Evolutionary conservation across 1,140 invertebrate species (phyloP).

Genomic region (Camponotus floridanus): DNA sequence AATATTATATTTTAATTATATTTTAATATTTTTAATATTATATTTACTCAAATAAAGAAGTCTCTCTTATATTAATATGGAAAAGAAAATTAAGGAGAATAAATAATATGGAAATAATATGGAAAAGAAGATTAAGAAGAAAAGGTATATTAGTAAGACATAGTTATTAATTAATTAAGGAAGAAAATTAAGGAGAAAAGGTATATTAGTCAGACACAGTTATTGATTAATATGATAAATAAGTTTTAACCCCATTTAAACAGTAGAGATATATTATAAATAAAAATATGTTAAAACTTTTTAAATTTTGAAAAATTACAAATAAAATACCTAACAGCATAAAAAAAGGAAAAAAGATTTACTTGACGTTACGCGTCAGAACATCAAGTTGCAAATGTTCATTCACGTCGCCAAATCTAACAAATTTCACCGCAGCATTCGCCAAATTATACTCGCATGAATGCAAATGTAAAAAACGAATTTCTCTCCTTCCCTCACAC

Average conservation of each 20-base stretch:
- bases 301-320: not conserved
- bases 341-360: not conserved
- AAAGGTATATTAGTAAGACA: not conserved
- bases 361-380: conserved; percentile 25
- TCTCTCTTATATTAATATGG: not conserved
- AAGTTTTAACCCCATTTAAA: not conserved
- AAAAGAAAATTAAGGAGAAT: no score
- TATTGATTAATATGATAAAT: not conserved
- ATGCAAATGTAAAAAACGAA: conserved; percentile 38
- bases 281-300: conserved; percentile 2
- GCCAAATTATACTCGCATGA: conserved; percentile 32
- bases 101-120: not conserved
- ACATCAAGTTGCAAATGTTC: conserved; percentile 42
- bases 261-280: not conserved
- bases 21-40: not conserved
- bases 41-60: not conserved
- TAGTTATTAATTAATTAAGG: not conserved
- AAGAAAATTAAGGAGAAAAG: no score
- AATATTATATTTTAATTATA: not conserved
- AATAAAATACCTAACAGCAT: conserved; percentile 29
- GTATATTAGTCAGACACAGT: conserved; percentile 2
- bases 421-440: conserved; percentile 37
- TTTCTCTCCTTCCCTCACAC: not conserved
- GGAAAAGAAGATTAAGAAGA: not conserved
- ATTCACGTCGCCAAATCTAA: conserved; percentile 46